These are phyloP conservation scores for Lasioglossum zephyrum DNA, from an alignment of 2,888 invertebrate genomes.

Conservation along the genomic window DNA sequence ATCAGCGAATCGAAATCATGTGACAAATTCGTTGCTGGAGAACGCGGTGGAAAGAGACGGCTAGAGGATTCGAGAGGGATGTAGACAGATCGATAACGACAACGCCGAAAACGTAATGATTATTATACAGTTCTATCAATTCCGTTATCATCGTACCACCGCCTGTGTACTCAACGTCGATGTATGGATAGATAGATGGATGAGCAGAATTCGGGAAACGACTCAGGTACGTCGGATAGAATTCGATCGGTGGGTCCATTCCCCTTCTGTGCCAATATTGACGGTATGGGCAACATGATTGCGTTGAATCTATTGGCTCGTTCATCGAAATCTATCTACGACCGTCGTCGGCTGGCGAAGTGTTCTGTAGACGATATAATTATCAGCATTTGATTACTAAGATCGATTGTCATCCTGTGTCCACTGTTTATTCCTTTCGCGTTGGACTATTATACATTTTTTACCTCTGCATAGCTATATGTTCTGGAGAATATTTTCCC, in stretches of 20 bases:
- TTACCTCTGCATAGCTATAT: background rate
- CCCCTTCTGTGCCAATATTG: slow-evolving; percentile 71
- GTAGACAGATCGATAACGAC: background rate
- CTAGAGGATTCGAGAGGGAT: background rate
- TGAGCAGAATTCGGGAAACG: slow-evolving; percentile 60
- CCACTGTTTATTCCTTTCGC: background rate
- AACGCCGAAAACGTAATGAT: slow-evolving; percentile 59
- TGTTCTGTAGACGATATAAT: slow-evolving; percentile 13
- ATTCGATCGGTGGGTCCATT: slow-evolving; percentile 55
- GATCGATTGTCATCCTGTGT: background rate
- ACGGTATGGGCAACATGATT: slow-evolving; percentile 65
- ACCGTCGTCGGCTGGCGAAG: background rate
- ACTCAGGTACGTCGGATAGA: slow-evolving; percentile 21
- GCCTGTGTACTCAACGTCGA: slow-evolving; percentile 47
- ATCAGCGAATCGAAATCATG: slow-evolving; percentile 57
- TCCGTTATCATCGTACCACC: slow-evolving; percentile 52
- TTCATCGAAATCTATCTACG: slow-evolving; percentile 36
- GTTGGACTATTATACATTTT: background rate
- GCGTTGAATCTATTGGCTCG: slow-evolving; percentile 45
- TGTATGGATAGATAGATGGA: slow-evolving; percentile 25
- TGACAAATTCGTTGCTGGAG: slow-evolving; percentile 2
- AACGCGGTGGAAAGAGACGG: background rate
- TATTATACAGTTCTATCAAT: slow-evolving; percentile 67
- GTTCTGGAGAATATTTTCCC: background rate
- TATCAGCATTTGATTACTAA: background rate